These are phyloP conservation scores for Drosophila subobscura DNA, from an alignment of 1,140 invertebrate species.

Conservation along the genomic window DNA sequence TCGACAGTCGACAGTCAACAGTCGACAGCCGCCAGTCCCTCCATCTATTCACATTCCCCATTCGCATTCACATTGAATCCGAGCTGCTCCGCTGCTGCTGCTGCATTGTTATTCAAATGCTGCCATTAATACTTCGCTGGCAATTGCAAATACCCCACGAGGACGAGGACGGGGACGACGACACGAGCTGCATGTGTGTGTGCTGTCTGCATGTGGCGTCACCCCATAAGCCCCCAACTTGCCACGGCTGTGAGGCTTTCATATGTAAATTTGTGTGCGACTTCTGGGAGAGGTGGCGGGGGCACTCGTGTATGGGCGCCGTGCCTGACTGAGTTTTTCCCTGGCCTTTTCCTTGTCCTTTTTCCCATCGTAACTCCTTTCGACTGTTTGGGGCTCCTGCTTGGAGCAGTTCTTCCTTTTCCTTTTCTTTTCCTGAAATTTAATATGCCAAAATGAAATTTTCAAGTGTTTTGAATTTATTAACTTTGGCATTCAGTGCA, in stretches of 20 bases:
- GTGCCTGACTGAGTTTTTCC: slow-evolving; percentile 28
- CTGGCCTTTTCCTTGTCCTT: slow-evolving; percentile 26
- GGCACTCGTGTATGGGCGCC: neutral
- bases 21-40: too few relatives aligned
- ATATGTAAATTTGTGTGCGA: slow-evolving; percentile 48
- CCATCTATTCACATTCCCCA: too few relatives aligned
- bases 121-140: slow-evolving; percentile 75
- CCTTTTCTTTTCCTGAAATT: slow-evolving; percentile 48
- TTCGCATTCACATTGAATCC: neutral
- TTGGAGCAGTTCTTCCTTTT: slow-evolving; percentile 1
- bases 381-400: slow-evolving; percentile 4
- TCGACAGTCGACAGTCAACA: too few relatives aligned
- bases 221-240: slow-evolving; percentile 5
- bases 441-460: slow-evolving; percentile 66
- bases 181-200: slow-evolving; percentile 8
- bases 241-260: slow-evolving; percentile 21
- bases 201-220: slow-evolving; percentile 16
- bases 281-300: slow-evolving; percentile 8
- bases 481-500: slow-evolving; percentile 36
- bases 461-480: slow-evolving; percentile 75
- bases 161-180: neutral
- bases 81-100: neutral
- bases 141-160: slow-evolving; percentile 59
- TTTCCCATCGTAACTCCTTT: neutral
- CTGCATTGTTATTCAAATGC: slow-evolving; percentile 80